Evolutionary conservation across 2,888 invertebrate species (phyloP).

Genomic region (Malthinus flaveolus): DNA sequence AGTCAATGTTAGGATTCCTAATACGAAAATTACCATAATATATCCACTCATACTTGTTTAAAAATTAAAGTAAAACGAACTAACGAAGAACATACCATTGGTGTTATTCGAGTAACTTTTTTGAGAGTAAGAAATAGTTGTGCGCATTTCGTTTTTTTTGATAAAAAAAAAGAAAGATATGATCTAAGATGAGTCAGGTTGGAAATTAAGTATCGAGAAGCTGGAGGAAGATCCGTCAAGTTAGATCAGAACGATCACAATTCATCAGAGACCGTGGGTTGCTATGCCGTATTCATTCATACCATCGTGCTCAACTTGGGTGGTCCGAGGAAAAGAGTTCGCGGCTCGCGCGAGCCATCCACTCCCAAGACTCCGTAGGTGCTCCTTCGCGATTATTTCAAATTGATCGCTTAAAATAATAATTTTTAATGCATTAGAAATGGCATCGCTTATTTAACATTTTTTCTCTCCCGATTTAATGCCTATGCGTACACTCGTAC

Average conservation of each 20-base stretch:
- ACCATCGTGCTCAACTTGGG: conserved; percentile 45
- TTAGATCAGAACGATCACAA: conserved; percentile 49
- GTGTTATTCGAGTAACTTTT: background rate
- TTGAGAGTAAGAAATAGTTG: conserved; percentile 27
- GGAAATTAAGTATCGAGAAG: conserved; percentile 34
- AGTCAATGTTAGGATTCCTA: too few relatives aligned
- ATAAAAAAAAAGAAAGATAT: conserved; percentile 18
- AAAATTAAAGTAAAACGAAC: too few relatives aligned
- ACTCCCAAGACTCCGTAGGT: conserved; percentile 33
- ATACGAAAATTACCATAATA: too few relatives aligned
- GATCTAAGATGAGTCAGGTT: conserved; percentile 33
- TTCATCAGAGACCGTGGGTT: conserved; percentile 49
- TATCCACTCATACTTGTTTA: too few relatives aligned
- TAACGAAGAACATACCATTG: too few relatives aligned
- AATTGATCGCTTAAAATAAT: background rate
- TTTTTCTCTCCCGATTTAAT: background rate
- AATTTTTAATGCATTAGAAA: background rate
- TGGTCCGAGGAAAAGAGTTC: conserved; percentile 38
- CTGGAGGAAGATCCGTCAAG: conserved; percentile 47
- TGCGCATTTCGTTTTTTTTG: conserved; percentile 18
- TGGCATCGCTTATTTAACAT: background rate
- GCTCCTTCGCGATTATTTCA: conserved; percentile 20
- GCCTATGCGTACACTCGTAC: background rate
- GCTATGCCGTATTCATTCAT: conserved; percentile 50
- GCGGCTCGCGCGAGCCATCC: conserved; percentile 38